Evolutionary conservation across 35 echinoderm and acorn worm species (phyloP).

Genomic region (Hemicentrotus pulcherrimus): DNA sequence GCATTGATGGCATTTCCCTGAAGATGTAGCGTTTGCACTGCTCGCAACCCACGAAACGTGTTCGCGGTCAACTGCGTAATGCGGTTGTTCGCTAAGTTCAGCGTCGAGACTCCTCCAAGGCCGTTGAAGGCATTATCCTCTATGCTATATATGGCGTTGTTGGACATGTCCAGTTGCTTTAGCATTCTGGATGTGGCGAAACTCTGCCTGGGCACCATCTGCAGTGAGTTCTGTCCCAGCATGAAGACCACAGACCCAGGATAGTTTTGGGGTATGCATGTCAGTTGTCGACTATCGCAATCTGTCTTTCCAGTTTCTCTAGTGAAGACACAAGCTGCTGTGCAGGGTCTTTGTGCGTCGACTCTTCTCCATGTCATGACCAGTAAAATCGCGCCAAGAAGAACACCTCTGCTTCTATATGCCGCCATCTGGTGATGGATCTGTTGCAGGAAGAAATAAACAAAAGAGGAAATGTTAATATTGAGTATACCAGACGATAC

Average conservation of each 20-base stretch:
- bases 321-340: conserved; percentile 16
- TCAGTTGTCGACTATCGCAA: conserved; percentile 68
- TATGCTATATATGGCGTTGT: conserved; percentile 64
- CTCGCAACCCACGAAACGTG: conserved; percentile 59
- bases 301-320: conserved; percentile 59
- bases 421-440: background rate
- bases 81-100: conserved; percentile 70
- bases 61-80: conserved; percentile 60
- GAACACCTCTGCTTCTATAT: conserved; percentile 2
- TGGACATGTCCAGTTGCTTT: conserved; percentile 67
- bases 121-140: conserved; percentile 56
- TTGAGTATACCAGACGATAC: background rate
- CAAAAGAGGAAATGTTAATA: background rate
- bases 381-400: background rate
- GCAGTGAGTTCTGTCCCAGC: conserved; percentile 75
- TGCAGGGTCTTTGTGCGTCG: background rate
- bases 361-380: background rate
- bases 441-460: background rate
- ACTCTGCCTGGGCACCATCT: conserved; percentile 20
- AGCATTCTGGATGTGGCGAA: conserved; percentile 64
- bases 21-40: conserved; percentile 62
- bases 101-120: conserved; percentile 44
- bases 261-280: conserved; percentile 66
- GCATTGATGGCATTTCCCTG: conserved; percentile 76
- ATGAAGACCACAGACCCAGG: conserved; percentile 45